A percentile compares a stretch with the other conserved stretches of the same genome.
phyloP scores from a whole-genome alignment of 2,888 invertebrate species.

The Hypercompe scribonia region DNA sequence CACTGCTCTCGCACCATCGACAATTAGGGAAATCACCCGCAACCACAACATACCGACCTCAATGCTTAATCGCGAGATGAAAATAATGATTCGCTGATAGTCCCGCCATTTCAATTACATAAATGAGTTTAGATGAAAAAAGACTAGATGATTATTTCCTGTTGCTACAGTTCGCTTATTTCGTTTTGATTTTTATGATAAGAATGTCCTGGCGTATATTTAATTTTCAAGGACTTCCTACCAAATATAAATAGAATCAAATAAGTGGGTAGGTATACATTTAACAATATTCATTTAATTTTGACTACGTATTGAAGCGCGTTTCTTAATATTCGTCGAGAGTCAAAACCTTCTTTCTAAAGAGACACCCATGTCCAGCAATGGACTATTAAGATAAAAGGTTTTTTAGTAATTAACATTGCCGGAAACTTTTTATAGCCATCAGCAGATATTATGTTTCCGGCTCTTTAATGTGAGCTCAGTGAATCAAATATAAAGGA shows the following conservation, averaged over 20 bases:
- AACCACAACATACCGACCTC: conserved; percentile 74
- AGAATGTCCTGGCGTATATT: conserved; percentile 56
- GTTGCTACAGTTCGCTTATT: conserved; percentile 70
- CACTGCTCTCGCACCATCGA: conserved; percentile 49
- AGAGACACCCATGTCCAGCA: no score
- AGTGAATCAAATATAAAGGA: no score
- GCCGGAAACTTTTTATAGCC: no score
- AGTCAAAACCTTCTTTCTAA: no score
- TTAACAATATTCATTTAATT: not conserved
- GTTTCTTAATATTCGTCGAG: no score
- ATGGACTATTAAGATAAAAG: no score
- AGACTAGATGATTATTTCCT: conserved; percentile 80
- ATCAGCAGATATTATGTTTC: no score
- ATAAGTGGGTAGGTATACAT: not conserved
- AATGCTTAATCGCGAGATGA: conserved; percentile 81
- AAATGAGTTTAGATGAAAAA: conserved; percentile 74
- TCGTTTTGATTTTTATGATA: conserved; percentile 65
- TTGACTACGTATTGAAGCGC: no score
- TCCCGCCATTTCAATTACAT: conserved; percentile 74
- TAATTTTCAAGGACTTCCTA: conserved; percentile 67
- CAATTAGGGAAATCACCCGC: conserved; percentile 73
- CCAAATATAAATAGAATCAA: conserved; percentile 24
- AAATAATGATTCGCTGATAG: conserved; percentile 77
- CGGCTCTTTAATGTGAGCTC: no score
- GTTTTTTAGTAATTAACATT: no score